Evolutionary conservation across 2,113 vertebrate genomes (phyloP).

Genomic region (Opisthocomus hoazin): DNA sequence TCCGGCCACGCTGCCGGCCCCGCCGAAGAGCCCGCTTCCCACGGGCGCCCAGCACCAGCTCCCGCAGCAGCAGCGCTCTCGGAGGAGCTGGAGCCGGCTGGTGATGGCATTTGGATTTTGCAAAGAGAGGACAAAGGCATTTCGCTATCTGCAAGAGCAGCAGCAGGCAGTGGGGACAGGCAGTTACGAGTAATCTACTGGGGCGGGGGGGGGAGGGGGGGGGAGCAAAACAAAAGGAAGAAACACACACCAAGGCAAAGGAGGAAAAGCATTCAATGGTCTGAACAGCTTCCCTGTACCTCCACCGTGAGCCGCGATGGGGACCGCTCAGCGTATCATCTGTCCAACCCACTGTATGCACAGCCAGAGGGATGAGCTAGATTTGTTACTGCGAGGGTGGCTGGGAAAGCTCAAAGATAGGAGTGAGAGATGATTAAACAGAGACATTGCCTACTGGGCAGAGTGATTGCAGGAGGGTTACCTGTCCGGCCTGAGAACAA

Average conservation of each 20-base stretch:
- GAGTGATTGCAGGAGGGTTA: background rate
- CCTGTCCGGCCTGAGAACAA: background rate
- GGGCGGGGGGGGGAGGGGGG: too few species aligned
- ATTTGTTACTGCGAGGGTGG: background rate
- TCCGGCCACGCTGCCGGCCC: background rate
- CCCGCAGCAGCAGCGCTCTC: background rate
- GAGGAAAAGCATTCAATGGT: background rate
- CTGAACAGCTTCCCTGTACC: background rate
- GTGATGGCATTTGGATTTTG: background rate
- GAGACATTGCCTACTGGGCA: background rate
- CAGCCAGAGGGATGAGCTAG: background rate
- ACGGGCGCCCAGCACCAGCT: background rate
- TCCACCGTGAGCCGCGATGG: background rate
- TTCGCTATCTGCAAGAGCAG: background rate
- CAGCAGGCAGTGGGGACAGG: background rate
- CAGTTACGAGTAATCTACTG: background rate
- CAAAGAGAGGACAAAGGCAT: background rate
- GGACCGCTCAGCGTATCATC: background rate
- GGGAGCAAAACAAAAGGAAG: background rate
- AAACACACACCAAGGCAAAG: background rate
- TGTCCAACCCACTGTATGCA: rapidly evolving
- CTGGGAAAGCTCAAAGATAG: background rate
- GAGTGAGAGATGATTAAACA: background rate
- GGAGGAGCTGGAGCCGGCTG: background rate
- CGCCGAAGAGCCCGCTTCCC: background rate